These are phyloP conservation scores for Ispidina picta DNA, from an alignment of 2,797 vertebrate genomes.

Conservation along the genomic window DNA sequence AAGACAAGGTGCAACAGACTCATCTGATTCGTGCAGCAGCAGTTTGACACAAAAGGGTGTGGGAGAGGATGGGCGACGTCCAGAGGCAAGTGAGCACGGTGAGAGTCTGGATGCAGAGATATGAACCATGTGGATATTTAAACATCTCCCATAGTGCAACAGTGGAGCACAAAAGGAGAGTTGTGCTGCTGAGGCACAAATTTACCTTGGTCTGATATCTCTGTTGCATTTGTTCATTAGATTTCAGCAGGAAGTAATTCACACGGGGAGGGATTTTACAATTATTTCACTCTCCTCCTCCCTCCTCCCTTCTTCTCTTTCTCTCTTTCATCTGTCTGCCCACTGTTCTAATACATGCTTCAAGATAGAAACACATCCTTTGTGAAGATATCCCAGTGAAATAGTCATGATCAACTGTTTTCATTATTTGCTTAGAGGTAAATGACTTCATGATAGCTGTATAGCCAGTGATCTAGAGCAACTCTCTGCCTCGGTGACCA, in stretches of 20 bases:
- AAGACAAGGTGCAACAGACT: not conserved
- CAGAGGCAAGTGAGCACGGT: not conserved
- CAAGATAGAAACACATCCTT: not conserved
- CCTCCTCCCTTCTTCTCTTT: not conserved
- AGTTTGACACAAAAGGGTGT: not conserved
- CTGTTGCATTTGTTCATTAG: not conserved
- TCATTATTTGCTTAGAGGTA: slow-evolving; percentile 19
- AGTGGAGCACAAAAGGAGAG: not conserved
- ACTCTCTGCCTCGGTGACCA: not conserved
- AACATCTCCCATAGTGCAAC: not conserved
- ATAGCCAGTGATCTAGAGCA: not conserved
- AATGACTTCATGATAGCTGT: not conserved
- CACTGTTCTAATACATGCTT: not conserved
- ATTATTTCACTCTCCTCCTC: not conserved
- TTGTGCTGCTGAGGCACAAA: not conserved
- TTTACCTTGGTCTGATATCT: not conserved
- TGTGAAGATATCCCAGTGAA: slow-evolving; percentile 12
- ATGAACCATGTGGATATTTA: not conserved
- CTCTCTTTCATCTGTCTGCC: not conserved
- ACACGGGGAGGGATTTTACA: not conserved
- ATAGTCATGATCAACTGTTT: slow-evolving; percentile 20
- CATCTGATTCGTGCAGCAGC: accelerated
- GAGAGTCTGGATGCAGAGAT: not conserved
- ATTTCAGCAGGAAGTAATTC: not conserved
- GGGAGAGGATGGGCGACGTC: not conserved